Conservation (phyloP, 2,113 vertebrate species). For the Machaerirhynchus nigripectus region DNA sequence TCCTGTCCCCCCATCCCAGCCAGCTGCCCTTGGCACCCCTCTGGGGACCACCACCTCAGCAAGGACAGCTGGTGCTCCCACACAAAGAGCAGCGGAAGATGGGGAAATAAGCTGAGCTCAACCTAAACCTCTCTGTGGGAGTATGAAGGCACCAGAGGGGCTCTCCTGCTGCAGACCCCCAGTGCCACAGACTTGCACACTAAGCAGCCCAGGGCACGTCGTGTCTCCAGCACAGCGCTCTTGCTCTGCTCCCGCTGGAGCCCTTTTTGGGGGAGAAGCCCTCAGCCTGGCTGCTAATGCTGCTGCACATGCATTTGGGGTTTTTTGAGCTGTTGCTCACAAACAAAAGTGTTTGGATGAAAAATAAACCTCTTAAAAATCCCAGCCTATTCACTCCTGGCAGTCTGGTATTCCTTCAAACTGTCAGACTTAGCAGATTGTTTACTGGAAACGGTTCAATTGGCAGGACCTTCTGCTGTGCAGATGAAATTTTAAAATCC, state of each 20-base stretch:
- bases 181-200: neutral
- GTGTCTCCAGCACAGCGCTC: neutral
- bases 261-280: slow-evolving; percentile 50
- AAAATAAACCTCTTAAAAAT: slow-evolving; percentile 79
- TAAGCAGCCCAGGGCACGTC: accelerated
- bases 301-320: slow-evolving; percentile 34
- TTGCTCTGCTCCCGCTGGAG: slow-evolving; percentile 7
- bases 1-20: neutral
- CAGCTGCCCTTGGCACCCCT: neutral
- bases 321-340: slow-evolving; percentile 64
- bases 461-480: slow-evolving; percentile 78
- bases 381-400: slow-evolving; percentile 74
- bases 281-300: slow-evolving; percentile 66
- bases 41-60: accelerated
- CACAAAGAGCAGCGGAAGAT: accelerated
- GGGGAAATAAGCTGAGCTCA: neutral
- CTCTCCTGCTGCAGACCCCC: neutral
- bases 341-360: slow-evolving; percentile 72
- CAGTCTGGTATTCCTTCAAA: slow-evolving; percentile 77
- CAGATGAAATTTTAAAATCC: slow-evolving; percentile 79
- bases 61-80: neutral
- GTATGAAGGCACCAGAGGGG: neutral
- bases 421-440: slow-evolving; percentile 81
- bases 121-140: neutral
- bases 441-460: slow-evolving; percentile 79